Conservation (phyloP, 2,888 invertebrate genomes). For the Ectemnius continuus region DNA sequence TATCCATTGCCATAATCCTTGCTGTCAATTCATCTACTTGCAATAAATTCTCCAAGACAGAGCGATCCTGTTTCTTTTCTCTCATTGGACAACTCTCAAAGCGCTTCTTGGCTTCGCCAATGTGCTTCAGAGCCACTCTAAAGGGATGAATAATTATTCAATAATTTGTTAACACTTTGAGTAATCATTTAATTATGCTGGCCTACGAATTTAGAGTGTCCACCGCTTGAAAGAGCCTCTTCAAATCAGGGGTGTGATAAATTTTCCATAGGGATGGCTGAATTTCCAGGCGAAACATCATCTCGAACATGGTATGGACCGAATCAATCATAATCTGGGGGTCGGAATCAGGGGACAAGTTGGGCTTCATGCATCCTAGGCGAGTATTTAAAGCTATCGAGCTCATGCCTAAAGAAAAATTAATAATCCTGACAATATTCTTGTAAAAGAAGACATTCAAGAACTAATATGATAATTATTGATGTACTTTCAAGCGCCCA, state of each 20-base stretch:
- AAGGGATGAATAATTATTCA: too few species aligned
- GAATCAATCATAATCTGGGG: conserved; percentile 88
- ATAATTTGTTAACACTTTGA: too few species aligned
- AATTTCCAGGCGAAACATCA: conserved; percentile 86
- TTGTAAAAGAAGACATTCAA: not conserved
- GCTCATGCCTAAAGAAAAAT: conserved; percentile 83
- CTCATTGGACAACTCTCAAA: conserved; percentile 70
- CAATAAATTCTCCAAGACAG: conserved; percentile 84
- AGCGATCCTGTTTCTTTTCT: conserved; percentile 79
- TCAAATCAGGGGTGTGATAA: conserved; percentile 85
- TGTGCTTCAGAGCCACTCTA: conserved; percentile 71
- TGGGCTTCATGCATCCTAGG: conserved; percentile 85
- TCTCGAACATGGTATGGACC: conserved; percentile 88
- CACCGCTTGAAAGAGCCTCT: conserved; percentile 84
- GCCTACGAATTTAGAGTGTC: conserved; percentile 85
- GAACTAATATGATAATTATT: too few species aligned
- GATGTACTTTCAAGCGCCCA: conserved; percentile 84
- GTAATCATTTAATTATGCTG: not conserved
- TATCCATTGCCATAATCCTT: conserved; percentile 84
- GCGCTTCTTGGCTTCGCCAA: conserved; percentile 72
- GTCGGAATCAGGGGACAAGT: conserved; percentile 80
- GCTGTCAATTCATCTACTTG: conserved; percentile 82
- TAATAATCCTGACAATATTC: not conserved
- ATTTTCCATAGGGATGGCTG: conserved; percentile 87
- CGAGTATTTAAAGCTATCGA: conserved; percentile 90